A percentile compares a stretch with the other conserved stretches of the same genome.
Evolutionary conservation across 1,140 invertebrate species (phyloP).

Genomic region (Camponotus pennsylvanicus): DNA sequence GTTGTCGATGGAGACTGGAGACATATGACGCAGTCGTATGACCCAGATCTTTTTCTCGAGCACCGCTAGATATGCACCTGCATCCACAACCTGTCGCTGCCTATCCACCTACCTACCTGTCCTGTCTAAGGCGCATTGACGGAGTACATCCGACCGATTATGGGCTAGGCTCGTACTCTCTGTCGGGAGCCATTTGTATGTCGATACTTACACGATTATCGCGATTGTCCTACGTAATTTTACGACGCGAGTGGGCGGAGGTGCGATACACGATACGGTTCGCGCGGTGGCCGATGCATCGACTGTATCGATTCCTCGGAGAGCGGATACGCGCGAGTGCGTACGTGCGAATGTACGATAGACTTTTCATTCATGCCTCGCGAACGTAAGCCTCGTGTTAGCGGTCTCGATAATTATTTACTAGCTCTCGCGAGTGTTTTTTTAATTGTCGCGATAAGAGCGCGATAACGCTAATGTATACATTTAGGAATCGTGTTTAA

Average conservation of each 20-base stretch:
- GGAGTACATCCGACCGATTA: constrained; percentile 54
- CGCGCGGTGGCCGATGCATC: neutral
- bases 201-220: constrained; percentile 15
- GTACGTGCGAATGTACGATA: constrained; percentile 15
- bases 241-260: constrained; percentile 42
- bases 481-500: neutral
- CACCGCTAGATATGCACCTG: constrained; percentile 33
- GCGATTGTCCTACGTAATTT: constrained; percentile 1
- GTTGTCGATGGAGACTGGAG: neutral
- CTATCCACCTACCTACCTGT: neutral
- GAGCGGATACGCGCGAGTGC: neutral
- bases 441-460: constrained; percentile 37
- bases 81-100: constrained; percentile 57
- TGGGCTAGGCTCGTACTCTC: constrained; percentile 26
- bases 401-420: constrained; percentile 16
- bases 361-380: constrained; percentile 76
- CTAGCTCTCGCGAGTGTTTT: neutral
- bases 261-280: constrained; percentile 46
- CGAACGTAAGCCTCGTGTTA: neutral
- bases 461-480: constrained; percentile 21
- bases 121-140: constrained; percentile 16
- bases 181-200: constrained; percentile 23
- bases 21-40: neutral
- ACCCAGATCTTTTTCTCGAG: constrained; percentile 67
- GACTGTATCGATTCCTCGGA: constrained; percentile 56